phyloP scores from a whole-genome alignment of 2,113 vertebrate genomes.

The Mobula birostris region DNA sequence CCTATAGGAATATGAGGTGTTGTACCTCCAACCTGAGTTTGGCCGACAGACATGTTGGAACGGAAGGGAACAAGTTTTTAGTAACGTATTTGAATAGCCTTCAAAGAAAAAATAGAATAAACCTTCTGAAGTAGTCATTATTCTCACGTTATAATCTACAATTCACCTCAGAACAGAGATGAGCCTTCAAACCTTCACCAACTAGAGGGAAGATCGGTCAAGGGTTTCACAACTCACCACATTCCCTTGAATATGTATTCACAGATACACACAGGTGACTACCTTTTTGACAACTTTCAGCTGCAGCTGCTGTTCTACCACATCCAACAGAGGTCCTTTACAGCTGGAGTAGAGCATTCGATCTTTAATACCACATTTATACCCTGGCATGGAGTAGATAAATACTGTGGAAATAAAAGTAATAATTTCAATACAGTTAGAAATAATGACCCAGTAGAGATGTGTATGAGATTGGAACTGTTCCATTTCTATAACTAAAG shows the following conservation, averaged over 20 bases:
- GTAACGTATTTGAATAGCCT: neutral
- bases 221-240: neutral
- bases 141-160: no score
- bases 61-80: neutral
- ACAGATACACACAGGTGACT: neutral
- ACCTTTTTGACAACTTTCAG: constrained; percentile 94
- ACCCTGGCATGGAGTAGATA: constrained; percentile 97
- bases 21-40: no score
- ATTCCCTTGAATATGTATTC: neutral
- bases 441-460: neutral
- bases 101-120: neutral
- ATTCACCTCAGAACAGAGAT: neutral
- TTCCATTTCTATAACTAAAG: neutral
- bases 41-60: no score
- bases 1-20: no score
- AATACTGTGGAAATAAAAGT: constrained; percentile 67
- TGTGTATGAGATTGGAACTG: neutral
- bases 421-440: neutral
- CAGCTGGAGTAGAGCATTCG: constrained; percentile 98
- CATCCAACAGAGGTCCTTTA: constrained; percentile 88
- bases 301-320: constrained; percentile 82
- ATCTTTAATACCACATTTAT: constrained; percentile 95
- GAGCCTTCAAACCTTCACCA: neutral
- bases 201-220: neutral
- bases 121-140: neutral